A percentile compares a stretch with the other conserved stretches of the same genome.
Evolutionary conservation across 2,888 invertebrate species (phyloP).

Genomic region (Muschampia plurimacula): DNA sequence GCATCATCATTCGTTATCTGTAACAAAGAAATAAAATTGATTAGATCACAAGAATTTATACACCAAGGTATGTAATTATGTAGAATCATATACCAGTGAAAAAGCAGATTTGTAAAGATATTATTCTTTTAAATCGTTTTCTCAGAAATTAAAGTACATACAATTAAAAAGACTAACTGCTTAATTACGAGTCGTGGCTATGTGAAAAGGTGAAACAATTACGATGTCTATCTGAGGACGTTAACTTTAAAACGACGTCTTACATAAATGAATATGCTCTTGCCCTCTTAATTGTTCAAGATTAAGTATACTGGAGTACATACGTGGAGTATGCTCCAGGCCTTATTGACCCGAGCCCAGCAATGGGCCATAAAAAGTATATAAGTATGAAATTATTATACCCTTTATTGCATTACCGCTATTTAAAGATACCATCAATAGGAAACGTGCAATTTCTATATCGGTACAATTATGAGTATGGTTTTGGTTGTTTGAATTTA

Average conservation of each 20-base stretch:
- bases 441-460: not conserved
- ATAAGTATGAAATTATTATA: constrained; percentile 1
- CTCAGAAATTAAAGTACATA: constrained; percentile 31
- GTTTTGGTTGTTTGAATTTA: no score
- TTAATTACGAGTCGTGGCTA: constrained; percentile 42
- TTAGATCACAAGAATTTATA: constrained; percentile 13
- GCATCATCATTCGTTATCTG: constrained; percentile 81
- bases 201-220: constrained; percentile 60
- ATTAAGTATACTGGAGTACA: not conserved
- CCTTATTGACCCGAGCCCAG: not conserved
- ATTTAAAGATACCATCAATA: not conserved
- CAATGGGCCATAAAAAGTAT: not conserved
- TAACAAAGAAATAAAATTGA: constrained; percentile 70
- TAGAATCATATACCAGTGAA: constrained; percentile 17
- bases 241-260: constrained; percentile 65
- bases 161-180: constrained; percentile 35
- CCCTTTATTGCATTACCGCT: no score
- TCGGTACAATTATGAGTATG: not conserved
- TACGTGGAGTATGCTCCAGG: no score
- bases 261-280: constrained; percentile 54
- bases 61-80: constrained; percentile 13
- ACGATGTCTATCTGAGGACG: constrained; percentile 61
- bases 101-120: constrained; percentile 22
- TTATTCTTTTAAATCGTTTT: constrained; percentile 31
- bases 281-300: constrained; percentile 23